Evolutionary conservation across 1,140 invertebrate species (phyloP), one percentile per base, ranked within the genome.

Genomic region (Caenorhabditis briggsae): DNA sequence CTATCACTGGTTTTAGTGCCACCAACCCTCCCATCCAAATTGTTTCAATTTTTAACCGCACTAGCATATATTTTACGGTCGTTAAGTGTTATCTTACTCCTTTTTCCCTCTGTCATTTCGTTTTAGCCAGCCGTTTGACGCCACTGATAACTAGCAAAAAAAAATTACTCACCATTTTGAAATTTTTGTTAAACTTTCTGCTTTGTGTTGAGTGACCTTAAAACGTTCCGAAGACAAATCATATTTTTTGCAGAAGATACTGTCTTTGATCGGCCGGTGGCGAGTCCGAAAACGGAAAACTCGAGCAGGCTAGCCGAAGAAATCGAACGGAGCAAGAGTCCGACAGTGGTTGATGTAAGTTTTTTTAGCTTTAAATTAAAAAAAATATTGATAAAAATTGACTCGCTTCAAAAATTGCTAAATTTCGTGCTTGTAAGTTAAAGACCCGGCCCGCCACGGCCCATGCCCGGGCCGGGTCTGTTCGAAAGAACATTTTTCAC

Each of bases 241-340:
- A 14, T 41, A 11, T 70, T 70, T 43, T 50, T 78, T 78, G 43
- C 70, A 78, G 70, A 78, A 78, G 70, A 78, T 78, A 41, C 70
- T 78, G 70, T 78, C 6, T 78, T 78, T 46, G 70, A 78, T 50
- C 43, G 33, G 12, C 70, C 70, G 46, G 70, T 78, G 70, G 70
- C 70, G 43, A 78, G 70, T 50, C 70, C 70, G 70, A 78, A 78
- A 78, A 50, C 70, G 70, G 70, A 78, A 46, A 78, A 50, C 50
- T 78, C 70, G 70, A 78, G 46, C 70, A 78, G 53, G 70, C 50
- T 78, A 78, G 70, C 70, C 70, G 46, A 50, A 78, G 70, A 78
- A 78, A 78, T 78, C 50, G 70, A 78, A 50, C 70, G 70, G 70
- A 78, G 70, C 46, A 78, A 78, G 41, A 78, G 70, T 50, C 70